Base-by-base conservation (phyloP, 2,113 vertebrate genomes). In the Herpailurus yagouaroundi region DNA sequence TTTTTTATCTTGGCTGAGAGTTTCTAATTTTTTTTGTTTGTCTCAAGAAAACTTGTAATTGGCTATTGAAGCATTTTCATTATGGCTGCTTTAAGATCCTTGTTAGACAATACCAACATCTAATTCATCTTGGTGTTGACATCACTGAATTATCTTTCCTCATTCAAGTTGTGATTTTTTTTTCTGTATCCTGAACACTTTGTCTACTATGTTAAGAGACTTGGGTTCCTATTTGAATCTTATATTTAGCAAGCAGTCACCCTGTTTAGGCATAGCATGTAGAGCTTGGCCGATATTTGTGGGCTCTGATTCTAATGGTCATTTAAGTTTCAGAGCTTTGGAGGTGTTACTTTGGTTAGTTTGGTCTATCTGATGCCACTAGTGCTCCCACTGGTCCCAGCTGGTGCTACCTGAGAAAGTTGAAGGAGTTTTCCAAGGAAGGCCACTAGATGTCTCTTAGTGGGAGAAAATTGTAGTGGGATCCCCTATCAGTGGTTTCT, bases 1-100 rank as follows among this genome's bases (percentile, higher is more conserved):
- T 87, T 89, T 91, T 27, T 29, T 27, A 9, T 69, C 36, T 57
- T 88, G 76, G 10, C n/a, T 85, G 12, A 69, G 27, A 36, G 76
- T 94, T 89, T 64, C 64, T 89, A 85, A 63, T 71, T 94, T 94
- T 89, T 55, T 33, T 45, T 45, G 82, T 83, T 90, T 83, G 16
- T 66, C 66, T 94, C 15, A 27, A 83, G 55, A 93, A 50, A 93
- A 74, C 41, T 92, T 95, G n/a, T 69, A 63, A 93, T 64, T 91
- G n/a, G 73, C 52, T 38, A 11, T 60, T 77, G 69, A 90, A 31
- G 12, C 38, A 90, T 76, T 97, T 89, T 90, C 7, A 69, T 5
- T 4, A 82, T 11, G 18, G 5, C 6, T 92, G 33, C 33, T 87
- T 92, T 94, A 82, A 97, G 94, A 82, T 79, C 71, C 13, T 87